These are phyloP conservation scores for Barnardius zonarius DNA, from an alignment of 2,113 vertebrate genomes.

Conservation along the genomic window DNA sequence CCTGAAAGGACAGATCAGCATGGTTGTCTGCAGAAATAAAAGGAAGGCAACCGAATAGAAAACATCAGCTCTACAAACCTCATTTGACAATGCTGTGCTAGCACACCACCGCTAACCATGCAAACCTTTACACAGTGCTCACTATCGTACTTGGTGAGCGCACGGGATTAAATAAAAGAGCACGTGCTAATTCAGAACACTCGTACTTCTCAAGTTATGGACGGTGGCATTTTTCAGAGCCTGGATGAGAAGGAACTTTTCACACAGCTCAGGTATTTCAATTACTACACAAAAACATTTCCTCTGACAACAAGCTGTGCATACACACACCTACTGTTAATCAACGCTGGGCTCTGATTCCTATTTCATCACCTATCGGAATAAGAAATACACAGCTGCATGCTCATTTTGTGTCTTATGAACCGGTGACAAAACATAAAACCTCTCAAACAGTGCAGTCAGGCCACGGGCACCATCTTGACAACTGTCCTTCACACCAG, in stretches of 20 bases:
- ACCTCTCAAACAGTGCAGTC: accelerated
- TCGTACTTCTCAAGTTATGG: background rate
- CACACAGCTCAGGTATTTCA: background rate
- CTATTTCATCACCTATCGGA: accelerated
- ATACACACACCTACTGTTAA: background rate
- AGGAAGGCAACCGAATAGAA: background rate
- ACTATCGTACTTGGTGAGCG: accelerated
- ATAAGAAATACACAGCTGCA: background rate
- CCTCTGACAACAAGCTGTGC: background rate
- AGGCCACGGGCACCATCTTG: background rate
- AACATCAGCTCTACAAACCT: background rate
- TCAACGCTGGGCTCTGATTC: background rate
- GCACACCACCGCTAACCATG: background rate
- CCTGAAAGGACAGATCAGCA: conserved; percentile 16
- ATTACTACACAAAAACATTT: accelerated
- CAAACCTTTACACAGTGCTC: background rate
- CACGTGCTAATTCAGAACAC: background rate
- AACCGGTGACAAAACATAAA: accelerated
- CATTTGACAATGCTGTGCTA: background rate
- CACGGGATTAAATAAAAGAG: background rate
- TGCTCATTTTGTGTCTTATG: accelerated
- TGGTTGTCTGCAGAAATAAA: conserved; percentile 27
- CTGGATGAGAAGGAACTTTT: background rate
- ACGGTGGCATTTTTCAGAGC: background rate
- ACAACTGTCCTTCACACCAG: accelerated